Conservation (phyloP, 1,140 invertebrate species). For the Scaptodrosophila lebanonensis region DNA sequence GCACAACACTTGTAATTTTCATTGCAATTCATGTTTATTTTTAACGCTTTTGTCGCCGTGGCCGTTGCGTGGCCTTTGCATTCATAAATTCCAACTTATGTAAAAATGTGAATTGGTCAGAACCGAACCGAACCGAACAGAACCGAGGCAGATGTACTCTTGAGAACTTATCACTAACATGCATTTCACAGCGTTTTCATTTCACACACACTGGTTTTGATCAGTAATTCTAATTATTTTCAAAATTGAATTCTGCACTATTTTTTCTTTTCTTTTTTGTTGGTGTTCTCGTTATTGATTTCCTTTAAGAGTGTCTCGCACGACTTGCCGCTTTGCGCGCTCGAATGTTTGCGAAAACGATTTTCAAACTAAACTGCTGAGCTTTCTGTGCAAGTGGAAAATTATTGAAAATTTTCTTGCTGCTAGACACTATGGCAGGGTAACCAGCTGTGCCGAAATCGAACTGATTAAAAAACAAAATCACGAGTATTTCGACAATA, state of each 20-base stretch:
- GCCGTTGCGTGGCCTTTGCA: constrained; percentile 28
- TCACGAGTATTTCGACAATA: not conserved
- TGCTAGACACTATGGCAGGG: constrained; percentile 33
- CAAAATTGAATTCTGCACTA: not conserved
- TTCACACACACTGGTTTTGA: too few relatives aligned
- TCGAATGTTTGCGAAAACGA: constrained; percentile 64
- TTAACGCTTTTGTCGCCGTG: constrained; percentile 25
- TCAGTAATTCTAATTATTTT: not conserved
- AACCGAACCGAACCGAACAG: too few relatives aligned
- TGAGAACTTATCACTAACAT: too few relatives aligned
- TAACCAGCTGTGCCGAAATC: constrained; percentile 48
- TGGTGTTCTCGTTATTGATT: constrained; percentile 40
- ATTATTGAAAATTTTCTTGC: constrained; percentile 72
- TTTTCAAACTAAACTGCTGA: constrained; percentile 68
- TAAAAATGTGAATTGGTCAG: too few relatives aligned
- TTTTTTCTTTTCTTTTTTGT: constrained; percentile 22
- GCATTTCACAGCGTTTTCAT: constrained; percentile 7
- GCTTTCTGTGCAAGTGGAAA: constrained; percentile 58
- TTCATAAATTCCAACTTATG: too few relatives aligned
- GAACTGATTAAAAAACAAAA: constrained; percentile 5
- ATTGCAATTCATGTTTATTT: constrained; percentile 65
- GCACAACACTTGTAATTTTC: constrained; percentile 48
- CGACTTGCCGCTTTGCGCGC: constrained; percentile 28
- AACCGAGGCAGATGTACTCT: too few relatives aligned
- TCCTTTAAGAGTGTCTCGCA: constrained; percentile 10